Evolutionary conservation across 2,113 vertebrate genomes (phyloP).

Genomic region (Melierax canorus): DNA sequence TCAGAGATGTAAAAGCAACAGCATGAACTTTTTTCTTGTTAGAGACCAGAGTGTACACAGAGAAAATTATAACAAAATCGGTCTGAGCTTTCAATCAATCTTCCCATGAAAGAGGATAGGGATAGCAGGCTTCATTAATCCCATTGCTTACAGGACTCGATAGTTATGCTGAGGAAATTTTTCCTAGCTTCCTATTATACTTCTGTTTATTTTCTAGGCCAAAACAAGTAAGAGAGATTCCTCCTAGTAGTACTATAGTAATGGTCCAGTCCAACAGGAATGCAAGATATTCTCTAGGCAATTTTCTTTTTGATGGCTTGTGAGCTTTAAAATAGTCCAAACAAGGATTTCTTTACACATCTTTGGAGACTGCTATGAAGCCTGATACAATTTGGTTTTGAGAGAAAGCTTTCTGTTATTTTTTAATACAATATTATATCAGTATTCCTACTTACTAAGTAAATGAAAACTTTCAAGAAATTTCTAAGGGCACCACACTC

Average conservation of each 20-base stretch:
- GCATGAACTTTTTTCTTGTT: background rate
- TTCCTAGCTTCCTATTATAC: background rate
- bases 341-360: background rate
- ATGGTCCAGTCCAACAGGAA: background rate
- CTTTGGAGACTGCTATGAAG: background rate
- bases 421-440: background rate
- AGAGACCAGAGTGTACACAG: background rate
- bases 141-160: background rate
- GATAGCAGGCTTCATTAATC: background rate
- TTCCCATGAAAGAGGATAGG: background rate
- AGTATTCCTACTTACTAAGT: background rate
- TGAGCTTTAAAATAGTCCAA: background rate
- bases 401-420: background rate
- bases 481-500: background rate
- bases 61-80: background rate
- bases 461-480: background rate
- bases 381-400: background rate
- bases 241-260: background rate
- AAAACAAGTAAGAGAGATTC: background rate
- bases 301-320: background rate
- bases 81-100: background rate
- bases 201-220: background rate
- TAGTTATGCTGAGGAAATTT: background rate
- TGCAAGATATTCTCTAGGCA: background rate
- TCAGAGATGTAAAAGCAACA: background rate